Conservation (phyloP, 64 coral and sea anemone species). For the Actinia equina region DNA sequence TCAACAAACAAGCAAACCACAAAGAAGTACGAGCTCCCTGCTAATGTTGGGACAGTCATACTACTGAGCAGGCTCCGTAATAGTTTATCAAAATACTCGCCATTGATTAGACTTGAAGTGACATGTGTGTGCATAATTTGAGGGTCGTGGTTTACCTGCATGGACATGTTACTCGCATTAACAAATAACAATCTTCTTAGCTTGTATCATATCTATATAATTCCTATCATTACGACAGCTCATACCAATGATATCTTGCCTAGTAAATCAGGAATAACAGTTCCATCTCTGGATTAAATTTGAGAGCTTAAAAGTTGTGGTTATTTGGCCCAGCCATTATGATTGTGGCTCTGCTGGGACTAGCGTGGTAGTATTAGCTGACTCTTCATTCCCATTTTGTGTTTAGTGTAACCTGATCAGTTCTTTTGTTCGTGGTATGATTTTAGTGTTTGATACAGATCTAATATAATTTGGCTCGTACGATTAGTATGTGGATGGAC, state of each 20-base stretch:
- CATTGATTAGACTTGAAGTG: background rate
- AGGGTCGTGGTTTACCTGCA: background rate
- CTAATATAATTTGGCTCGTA: constrained; percentile 16
- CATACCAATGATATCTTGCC: background rate
- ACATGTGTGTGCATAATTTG: constrained; percentile 16
- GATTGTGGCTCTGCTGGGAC: background rate
- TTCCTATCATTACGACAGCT: background rate
- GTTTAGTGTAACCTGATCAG: constrained; percentile 5
- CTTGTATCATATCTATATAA: background rate
- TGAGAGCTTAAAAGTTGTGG: background rate
- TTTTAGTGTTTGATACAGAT: constrained; percentile 18
- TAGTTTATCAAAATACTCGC: background rate
- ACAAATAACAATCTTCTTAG: background rate
- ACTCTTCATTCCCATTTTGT: constrained; percentile 5
- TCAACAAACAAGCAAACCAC: constrained; percentile 6
- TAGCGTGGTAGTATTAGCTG: constrained; percentile 6
- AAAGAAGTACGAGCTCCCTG: background rate
- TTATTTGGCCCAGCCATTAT: background rate
- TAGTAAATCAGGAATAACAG: background rate
- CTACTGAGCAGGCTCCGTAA: background rate
- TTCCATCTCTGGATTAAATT: background rate
- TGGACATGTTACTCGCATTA: background rate
- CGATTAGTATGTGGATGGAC: constrained; percentile 1
- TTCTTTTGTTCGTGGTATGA: background rate
- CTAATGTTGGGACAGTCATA: background rate